These are phyloP conservation scores for Propithecus coquereli DNA, from an alignment of 2,113 vertebrate species.

Conservation along the genomic window DNA sequence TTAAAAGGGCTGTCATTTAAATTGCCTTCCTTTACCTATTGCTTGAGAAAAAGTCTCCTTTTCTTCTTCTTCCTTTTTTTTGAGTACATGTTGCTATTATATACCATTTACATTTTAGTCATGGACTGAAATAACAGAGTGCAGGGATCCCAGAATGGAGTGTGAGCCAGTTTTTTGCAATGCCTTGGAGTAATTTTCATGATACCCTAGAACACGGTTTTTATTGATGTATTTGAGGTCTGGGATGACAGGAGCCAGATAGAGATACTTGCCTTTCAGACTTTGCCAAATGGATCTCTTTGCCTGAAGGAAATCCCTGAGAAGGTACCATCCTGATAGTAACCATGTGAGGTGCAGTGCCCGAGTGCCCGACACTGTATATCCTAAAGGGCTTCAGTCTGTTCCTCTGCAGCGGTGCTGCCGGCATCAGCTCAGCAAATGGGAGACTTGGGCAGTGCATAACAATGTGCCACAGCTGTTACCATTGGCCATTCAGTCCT, in stretches of 20 bases:
- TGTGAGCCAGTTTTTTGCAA: conserved; percentile 11
- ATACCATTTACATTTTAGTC: conserved; percentile 53
- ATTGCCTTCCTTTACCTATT: conserved; percentile 30
- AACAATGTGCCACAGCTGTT: neutral
- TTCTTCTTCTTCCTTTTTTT: conserved; percentile 7
- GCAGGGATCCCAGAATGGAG: conserved; percentile 26
- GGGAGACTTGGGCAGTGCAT: neutral
- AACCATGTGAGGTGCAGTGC: neutral
- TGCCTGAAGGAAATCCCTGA: neutral
- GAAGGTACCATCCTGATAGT: neutral
- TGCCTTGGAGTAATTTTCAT: conserved; percentile 42
- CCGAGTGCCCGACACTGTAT: fast-evolving
- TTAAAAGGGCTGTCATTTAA: conserved; percentile 60
- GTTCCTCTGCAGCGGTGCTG: neutral
- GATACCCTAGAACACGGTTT: neutral
- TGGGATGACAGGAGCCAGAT: neutral
- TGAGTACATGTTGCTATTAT: conserved; percentile 19
- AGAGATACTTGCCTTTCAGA: conserved; percentile 36
- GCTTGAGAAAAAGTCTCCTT: neutral
- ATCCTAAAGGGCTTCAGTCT: neutral
- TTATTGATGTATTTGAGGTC: neutral
- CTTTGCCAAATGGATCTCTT: neutral
- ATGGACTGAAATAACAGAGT: conserved; percentile 13
- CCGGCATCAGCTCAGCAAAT: neutral
- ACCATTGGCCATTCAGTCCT: neutral